phyloP scores from a whole-genome alignment of 2,797 vertebrate genomes.

The Rhynchonycteris naso region DNA sequence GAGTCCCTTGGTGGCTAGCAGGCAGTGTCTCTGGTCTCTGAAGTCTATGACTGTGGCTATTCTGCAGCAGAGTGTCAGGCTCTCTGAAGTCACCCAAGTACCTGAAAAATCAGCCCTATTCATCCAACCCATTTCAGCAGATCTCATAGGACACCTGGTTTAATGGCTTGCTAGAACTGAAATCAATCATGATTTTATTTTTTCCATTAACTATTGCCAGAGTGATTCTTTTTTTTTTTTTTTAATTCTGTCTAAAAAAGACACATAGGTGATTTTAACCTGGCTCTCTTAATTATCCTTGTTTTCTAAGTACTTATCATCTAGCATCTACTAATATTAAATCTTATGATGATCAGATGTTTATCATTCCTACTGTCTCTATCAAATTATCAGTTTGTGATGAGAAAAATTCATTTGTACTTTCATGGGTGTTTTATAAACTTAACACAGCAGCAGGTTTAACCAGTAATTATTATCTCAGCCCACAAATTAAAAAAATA shows the following conservation, averaged over 20 bases:
- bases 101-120: neutral
- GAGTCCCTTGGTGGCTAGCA: neutral
- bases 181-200: neutral
- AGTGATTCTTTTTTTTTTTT: neutral
- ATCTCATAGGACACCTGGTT: neutral
- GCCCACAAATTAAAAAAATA: neutral
- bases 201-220: neutral
- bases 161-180: neutral
- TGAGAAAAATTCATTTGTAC: constrained; percentile 2
- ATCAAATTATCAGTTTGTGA: constrained; percentile 18
- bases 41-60: too few species aligned
- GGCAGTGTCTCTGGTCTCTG: neutral
- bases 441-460: neutral
- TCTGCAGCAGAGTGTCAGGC: too few species aligned
- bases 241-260: neutral
- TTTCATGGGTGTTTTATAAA: neutral
- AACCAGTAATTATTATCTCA: neutral
- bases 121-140: neutral
- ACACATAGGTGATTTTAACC: neutral
- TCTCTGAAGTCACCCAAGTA: neutral
- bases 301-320: neutral
- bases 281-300: neutral
- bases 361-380: neutral
- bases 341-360: neutral
- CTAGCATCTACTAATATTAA: neutral